phyloP scores from a whole-genome alignment of 1,140 invertebrate genomes.

The Colletes latitarsis region DNA sequence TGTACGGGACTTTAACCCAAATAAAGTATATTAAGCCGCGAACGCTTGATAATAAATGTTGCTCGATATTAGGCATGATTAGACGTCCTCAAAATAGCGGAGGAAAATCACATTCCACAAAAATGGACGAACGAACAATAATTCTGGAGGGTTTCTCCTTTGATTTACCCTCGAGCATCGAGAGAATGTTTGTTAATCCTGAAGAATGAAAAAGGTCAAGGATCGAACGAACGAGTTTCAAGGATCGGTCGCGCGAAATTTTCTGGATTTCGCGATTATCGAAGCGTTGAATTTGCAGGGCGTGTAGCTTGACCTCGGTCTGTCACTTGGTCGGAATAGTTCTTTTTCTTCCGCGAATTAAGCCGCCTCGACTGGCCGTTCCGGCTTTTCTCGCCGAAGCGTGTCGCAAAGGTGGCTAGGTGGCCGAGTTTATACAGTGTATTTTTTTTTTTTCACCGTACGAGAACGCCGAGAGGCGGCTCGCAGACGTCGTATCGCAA shows the following conservation, averaged over 20 bases:
- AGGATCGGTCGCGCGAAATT: neutral
- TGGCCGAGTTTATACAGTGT: constrained; percentile 49
- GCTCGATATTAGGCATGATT: too few relatives aligned
- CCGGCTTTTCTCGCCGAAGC: constrained; percentile 39
- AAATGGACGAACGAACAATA: too few relatives aligned
- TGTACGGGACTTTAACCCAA: too few relatives aligned
- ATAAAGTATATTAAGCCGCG: too few relatives aligned
- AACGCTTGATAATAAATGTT: too few relatives aligned
- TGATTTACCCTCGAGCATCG: too few relatives aligned
- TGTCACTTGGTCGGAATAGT: constrained; percentile 7
- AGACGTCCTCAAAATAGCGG: too few relatives aligned
- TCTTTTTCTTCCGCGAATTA: constrained; percentile 30
- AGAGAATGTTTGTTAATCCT: neutral
- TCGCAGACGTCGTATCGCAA: constrained; percentile 39
- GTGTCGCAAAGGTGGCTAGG: constrained; percentile 41
- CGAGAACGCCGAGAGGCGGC: constrained; percentile 11
- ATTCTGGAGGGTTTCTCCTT: too few relatives aligned
- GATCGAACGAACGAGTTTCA: neutral
- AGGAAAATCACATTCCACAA: too few relatives aligned
- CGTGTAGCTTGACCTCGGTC: neutral
- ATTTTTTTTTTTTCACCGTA: constrained; percentile 27
- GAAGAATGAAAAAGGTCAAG: neutral
- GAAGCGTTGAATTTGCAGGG: neutral
- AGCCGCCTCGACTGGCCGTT: neutral
- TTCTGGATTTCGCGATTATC: neutral